A percentile compares a stretch with the other conserved stretches of the same genome.
phyloP scores from a whole-genome alignment of 1,140 invertebrate species.

The Trichonephila clavata region DNA sequence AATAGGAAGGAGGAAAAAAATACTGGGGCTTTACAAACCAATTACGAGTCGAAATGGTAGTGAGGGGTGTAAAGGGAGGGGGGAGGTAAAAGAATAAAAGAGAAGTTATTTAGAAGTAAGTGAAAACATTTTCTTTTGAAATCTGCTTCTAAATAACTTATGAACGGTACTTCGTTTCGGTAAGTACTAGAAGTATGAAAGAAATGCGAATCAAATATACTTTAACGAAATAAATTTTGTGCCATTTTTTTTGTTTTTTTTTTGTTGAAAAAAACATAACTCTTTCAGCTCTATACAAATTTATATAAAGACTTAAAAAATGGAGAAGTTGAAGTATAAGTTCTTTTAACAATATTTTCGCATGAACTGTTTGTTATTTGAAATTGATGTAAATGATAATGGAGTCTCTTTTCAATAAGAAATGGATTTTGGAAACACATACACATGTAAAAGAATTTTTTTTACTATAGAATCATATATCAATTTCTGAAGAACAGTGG shows the following conservation, averaged over 20 bases:
- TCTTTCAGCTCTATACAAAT: not conserved
- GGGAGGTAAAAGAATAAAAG: not conserved
- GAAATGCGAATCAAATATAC: not conserved
- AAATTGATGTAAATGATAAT: too few species aligned
- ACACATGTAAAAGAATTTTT: too few species aligned
- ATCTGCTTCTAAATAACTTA: not conserved
- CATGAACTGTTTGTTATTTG: too few species aligned
- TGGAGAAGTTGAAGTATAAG: too few species aligned
- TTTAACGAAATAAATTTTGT: not conserved
- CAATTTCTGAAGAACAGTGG: too few species aligned
- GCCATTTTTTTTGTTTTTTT: too few species aligned
- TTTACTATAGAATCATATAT: too few species aligned
- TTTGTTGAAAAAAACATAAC: not conserved
- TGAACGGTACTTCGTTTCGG: not conserved
- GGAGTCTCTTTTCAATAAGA: too few species aligned
- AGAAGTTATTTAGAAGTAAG: conserved; percentile 17
- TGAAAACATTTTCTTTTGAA: conserved; percentile 19
- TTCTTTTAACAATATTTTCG: too few species aligned
- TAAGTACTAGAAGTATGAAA: not conserved
- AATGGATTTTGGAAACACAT: too few species aligned
- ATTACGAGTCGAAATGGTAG: not conserved
- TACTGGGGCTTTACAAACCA: conserved; percentile 43
- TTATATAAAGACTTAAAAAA: not conserved
- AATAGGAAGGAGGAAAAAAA: not conserved
- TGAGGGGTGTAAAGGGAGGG: not conserved